phyloP scores from a whole-genome alignment of 2,888 invertebrate genomes.

The Zeuzera pyrina region DNA sequence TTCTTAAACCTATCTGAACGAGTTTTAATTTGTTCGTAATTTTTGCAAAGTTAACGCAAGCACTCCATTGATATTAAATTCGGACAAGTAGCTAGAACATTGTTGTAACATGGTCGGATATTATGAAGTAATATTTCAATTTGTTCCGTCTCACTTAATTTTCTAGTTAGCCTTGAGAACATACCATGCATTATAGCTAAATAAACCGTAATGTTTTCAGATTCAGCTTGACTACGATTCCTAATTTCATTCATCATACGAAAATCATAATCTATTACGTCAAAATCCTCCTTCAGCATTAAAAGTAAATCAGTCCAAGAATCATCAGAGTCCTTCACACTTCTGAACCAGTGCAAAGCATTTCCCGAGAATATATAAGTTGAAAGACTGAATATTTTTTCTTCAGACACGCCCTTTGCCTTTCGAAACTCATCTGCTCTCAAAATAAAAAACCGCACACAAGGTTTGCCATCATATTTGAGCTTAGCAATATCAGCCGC shows the following conservation, averaged over 20 bases:
- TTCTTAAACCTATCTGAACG: not conserved
- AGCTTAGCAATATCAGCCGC: no score
- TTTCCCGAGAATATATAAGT: constrained; percentile 1
- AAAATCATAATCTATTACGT: constrained; percentile 2
- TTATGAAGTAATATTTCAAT: constrained; percentile 4
- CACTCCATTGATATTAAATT: not conserved
- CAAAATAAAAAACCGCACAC: no score
- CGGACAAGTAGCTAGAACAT: not conserved
- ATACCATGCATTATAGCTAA: constrained; percentile 3
- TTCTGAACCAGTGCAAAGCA: constrained; percentile 2
- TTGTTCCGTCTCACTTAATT: not conserved
- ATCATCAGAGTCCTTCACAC: not conserved
- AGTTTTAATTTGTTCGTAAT: not conserved
- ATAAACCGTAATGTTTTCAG: constrained; percentile 2
- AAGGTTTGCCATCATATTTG: no score
- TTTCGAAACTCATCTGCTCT: no score
- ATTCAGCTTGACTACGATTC: constrained; percentile 3
- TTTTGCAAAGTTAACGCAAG: not conserved
- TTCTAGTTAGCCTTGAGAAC: not conserved
- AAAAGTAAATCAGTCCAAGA: not conserved
- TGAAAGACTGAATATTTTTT: no score
- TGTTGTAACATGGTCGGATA: constrained; percentile 3
- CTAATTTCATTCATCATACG: constrained; percentile 1
- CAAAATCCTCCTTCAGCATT: constrained; percentile 1
- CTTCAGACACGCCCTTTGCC: no score